These are phyloP conservation scores for Trissolcus japonicus DNA, from an alignment of 2,888 invertebrate genomes.

Conservation along the genomic window DNA sequence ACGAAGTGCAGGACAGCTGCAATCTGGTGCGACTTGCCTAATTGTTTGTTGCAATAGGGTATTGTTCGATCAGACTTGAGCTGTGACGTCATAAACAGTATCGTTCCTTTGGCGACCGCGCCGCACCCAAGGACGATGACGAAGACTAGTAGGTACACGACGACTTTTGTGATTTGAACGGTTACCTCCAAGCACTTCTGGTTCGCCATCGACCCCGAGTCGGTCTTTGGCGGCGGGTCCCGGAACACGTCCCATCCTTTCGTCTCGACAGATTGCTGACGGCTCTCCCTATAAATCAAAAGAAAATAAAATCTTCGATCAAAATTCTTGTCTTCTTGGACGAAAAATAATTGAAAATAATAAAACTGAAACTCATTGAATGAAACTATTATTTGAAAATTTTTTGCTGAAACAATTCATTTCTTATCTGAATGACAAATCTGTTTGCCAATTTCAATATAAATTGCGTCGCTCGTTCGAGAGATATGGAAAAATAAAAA, in stretches of 20 bases:
- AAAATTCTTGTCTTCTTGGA: too few species aligned
- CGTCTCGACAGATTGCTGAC: conserved; percentile 89
- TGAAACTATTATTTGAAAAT: too few species aligned
- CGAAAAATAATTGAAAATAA: too few species aligned
- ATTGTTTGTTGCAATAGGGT: conserved; percentile 89
- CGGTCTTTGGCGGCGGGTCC: conserved; percentile 91
- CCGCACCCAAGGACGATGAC: conserved; percentile 89
- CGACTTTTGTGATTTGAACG: conserved; percentile 88
- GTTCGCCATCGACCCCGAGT: conserved; percentile 92
- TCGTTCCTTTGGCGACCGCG: conserved; percentile 90
- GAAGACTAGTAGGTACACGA: conserved; percentile 91
- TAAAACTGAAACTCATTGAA: too few species aligned
- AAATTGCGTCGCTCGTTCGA: too few species aligned
- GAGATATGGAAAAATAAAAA: too few species aligned
- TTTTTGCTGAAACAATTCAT: too few species aligned
- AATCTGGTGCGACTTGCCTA: conserved; percentile 79
- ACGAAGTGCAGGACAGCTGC: conserved; percentile 10
- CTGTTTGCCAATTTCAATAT: not conserved
- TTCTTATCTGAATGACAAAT: not conserved
- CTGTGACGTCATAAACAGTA: conserved; percentile 95
- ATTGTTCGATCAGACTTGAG: conserved; percentile 86
- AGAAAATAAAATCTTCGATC: too few species aligned
- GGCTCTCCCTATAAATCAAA: conserved; percentile 32
- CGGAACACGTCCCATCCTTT: conserved; percentile 99
- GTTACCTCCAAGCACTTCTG: conserved; percentile 91